Evolutionary conservation across 2,888 invertebrate species (phyloP).

Genomic region (Melikaiella ostensackeni): DNA sequence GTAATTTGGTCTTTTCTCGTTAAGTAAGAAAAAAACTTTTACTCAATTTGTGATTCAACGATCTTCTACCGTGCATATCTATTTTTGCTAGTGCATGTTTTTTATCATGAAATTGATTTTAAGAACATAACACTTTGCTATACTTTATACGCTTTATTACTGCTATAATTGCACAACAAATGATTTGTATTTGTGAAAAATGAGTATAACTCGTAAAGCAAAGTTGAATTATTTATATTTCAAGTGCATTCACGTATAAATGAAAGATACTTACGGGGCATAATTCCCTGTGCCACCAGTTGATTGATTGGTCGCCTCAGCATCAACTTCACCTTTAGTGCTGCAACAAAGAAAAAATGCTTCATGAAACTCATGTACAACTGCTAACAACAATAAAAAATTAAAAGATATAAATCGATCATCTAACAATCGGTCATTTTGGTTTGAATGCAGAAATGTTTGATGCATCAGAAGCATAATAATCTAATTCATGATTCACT

Average conservation of each 20-base stretch:
- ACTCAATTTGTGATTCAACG: conserved; percentile 19
- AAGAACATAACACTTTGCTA: background rate
- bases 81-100: background rate
- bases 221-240: background rate
- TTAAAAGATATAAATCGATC: background rate
- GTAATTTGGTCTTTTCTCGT: conserved; percentile 4
- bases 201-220: too few species aligned
- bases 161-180: background rate
- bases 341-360: conserved; percentile 81
- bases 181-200: too few species aligned
- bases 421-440: background rate
- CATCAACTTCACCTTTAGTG: conserved; percentile 97
- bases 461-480: conserved; percentile 1
- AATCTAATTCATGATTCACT: conserved; percentile 36
- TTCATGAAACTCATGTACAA: background rate
- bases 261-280: conserved; percentile 92
- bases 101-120: background rate
- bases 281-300: conserved; percentile 98
- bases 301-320: conserved; percentile 96
- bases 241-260: background rate
- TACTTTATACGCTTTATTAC: background rate
- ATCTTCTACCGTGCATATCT: background rate
- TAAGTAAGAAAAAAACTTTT: background rate
- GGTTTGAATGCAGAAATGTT: background rate
- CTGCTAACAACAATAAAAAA: background rate